A percentile compares a stretch with the other conserved stretches of the same genome.
phyloP scores from a whole-genome alignment of 2,888 invertebrate genomes.

The Pteria penguin region DNA sequence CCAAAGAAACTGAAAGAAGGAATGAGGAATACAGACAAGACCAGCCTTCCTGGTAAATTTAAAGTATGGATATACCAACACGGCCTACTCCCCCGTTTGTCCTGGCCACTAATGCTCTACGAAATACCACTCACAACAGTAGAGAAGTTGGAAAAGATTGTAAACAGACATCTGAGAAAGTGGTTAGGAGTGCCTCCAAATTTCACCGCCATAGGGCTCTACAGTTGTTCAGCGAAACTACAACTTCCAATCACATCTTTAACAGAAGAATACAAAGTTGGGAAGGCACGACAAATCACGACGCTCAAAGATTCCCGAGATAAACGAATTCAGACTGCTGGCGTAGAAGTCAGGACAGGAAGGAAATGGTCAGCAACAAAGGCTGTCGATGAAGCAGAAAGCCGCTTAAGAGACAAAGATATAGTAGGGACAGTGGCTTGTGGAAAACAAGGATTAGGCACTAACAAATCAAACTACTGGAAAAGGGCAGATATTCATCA shows the following conservation, averaged over 20 bases:
- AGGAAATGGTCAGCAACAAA: no score
- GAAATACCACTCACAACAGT: no score
- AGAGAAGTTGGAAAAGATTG: no score
- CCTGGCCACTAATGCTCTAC: no score
- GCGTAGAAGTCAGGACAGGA: conserved; percentile 7
- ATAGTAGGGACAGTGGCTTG: conserved; percentile 24
- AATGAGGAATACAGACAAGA: conserved; percentile 13
- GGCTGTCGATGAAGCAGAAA: conserved; percentile 21
- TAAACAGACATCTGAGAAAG: conserved; percentile 21
- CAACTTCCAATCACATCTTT: conserved; percentile 27
- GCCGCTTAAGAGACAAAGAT: conserved; percentile 28
- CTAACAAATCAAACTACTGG: conserved; percentile 4
- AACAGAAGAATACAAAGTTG: conserved; percentile 24
- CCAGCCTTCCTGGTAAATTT: no score
- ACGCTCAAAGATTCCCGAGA: conserved; percentile 30
- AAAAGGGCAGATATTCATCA: conserved; percentile 2
- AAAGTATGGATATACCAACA: no score
- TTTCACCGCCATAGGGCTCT: conserved; percentile 21
- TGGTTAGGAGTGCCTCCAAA: no score
- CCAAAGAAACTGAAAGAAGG: neutral
- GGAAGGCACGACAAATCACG: conserved; percentile 27
- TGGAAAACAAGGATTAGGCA: conserved; percentile 26
- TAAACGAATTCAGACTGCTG: conserved; percentile 11
- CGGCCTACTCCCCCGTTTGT: no score
- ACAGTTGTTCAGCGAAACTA: conserved; percentile 6